Evolutionary conservation across 2,888 invertebrate genomes (phyloP).

Genomic region (Melinaea menophilus): DNA sequence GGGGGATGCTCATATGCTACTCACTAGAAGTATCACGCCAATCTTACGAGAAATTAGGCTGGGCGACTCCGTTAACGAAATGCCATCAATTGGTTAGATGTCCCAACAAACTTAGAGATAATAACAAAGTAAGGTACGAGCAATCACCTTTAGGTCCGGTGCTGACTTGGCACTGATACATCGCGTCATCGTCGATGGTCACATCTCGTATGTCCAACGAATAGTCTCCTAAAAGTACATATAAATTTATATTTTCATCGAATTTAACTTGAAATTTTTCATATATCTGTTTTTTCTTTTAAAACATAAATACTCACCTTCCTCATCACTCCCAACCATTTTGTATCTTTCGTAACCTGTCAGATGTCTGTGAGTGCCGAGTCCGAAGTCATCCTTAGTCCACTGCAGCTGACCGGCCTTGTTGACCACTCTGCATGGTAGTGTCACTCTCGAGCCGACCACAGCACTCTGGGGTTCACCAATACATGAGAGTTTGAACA

Average conservation of each 20-base stretch:
- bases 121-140: background rate
- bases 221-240: slow-evolving; percentile 86
- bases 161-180: slow-evolving; percentile 96
- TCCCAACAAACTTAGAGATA: no score
- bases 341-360: slow-evolving; percentile 96
- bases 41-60: no score
- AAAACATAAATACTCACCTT: slow-evolving; percentile 77
- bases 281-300: no score
- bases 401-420: slow-evolving; percentile 95
- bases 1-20: no score
- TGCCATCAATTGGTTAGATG: no score
- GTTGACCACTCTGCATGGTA: slow-evolving; percentile 93
- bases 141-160: slow-evolving; percentile 82
- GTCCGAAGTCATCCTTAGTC: slow-evolving; percentile 97
- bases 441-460: slow-evolving; percentile 89
- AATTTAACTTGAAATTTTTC: no score
- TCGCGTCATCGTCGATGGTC: slow-evolving; percentile 93
- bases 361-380: slow-evolving; percentile 93
- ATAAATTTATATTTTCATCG: background rate
- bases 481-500: background rate
- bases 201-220: slow-evolving; percentile 94
- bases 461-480: slow-evolving; percentile 83
- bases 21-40: no score
- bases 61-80: no score
- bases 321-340: slow-evolving; percentile 97